Evolutionary conservation across 2,888 invertebrate genomes (phyloP), one percentile per base, ranked within the genome.

Genomic region (Autographa pulchrina): DNA sequence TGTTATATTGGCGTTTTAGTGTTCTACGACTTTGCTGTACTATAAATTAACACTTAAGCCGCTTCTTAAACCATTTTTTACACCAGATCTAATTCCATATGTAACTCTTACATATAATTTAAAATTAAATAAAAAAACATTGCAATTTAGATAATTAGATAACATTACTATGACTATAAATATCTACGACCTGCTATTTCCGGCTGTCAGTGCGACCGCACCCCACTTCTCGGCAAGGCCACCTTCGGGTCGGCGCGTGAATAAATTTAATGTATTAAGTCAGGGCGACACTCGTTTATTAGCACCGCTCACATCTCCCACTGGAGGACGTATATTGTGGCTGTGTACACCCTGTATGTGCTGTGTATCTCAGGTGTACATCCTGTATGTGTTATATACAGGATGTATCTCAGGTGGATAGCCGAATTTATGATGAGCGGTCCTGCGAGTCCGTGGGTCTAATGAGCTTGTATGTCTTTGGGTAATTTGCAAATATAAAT

Each of bases 221-320:
- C 80, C 72, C 72, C 38, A 70, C 38, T 25, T 54, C 64, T 64
- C 70, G 72, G 71, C 73, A 74, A 72, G 81, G 78, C 71, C 68
- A 48, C 70, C 66, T 75, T 64, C 68, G 75, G 83, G 78, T 74
- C 74, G 73, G 65, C 76, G 81, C 79, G 86, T 87, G 89, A 90
- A 89, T 90, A 89, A 83, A 87, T 90, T 85, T 87, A 90, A 88
- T 89, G 88, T 88, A 89, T 91, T 89, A 90, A 78, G 76, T 83
- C 78, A 73, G 78, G n/a, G 72, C 65, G 58, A 70, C 72, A 72
- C 75, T 77, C 77, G 78, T 83, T 81, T 79, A 84, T 82, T 81
- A 82, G 72, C 66, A 13, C 52, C 48, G 62, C 66, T 54, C 62
- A 62, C 70, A 62, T 73, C 61, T 52, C 9, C 31, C 31, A 41